Evolutionary conservation across 2,113 vertebrate genomes (phyloP).

Genomic region (Dasypus novemcinctus): DNA sequence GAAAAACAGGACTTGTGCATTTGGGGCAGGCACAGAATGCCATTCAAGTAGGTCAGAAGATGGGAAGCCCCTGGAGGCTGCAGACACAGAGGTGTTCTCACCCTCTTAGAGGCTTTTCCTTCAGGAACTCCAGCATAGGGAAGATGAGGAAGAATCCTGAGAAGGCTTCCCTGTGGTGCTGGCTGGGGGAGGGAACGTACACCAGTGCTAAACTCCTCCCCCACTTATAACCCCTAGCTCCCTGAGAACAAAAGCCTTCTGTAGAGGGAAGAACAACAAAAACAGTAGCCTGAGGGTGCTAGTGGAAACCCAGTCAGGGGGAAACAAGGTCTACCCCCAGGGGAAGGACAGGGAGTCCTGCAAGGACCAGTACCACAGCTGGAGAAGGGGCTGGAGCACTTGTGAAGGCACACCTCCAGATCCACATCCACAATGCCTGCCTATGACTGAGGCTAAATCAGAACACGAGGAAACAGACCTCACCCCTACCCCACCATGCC

Average conservation of each 20-base stretch:
- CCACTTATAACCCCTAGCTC: neutral
- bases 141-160: neutral
- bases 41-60: neutral
- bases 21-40: neutral
- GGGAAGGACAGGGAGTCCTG: neutral
- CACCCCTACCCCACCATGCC: neutral
- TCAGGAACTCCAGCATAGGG: neutral
- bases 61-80: neutral
- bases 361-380: neutral
- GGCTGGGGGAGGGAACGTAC: neutral
- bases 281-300: neutral
- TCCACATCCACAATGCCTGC: neutral
- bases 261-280: neutral
- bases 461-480: neutral
- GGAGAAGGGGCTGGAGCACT: neutral
- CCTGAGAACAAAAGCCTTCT: neutral
- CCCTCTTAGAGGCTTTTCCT: neutral
- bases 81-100: neutral
- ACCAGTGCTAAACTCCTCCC: neutral
- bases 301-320: neutral
- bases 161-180: neutral
- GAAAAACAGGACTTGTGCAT: neutral
- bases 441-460: neutral
- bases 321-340: neutral
- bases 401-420: neutral